A percentile compares a stretch with the other conserved stretches of the same genome.
Conservation (phyloP, 2,113 vertebrate genomes). For the Apteryx mantelli region DNA sequence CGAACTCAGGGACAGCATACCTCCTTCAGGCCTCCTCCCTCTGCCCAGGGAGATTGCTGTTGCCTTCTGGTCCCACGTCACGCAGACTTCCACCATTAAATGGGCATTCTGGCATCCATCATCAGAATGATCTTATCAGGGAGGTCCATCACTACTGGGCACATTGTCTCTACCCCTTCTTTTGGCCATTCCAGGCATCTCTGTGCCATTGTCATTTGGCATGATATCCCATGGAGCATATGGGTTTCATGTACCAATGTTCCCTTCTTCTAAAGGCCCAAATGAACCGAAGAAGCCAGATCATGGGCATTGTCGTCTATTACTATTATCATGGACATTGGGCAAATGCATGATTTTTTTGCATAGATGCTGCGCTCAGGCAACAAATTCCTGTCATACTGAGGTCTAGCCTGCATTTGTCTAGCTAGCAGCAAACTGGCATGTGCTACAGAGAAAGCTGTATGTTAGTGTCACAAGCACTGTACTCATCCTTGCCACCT, state of each 20-base stretch:
- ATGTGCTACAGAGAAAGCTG: neutral
- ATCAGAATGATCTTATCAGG: no score
- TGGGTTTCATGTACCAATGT: neutral
- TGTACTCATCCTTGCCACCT: neutral
- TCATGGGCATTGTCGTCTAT: neutral
- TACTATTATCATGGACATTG: neutral
- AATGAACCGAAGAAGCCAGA: neutral
- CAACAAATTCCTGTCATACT: neutral
- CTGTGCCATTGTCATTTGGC: neutral
- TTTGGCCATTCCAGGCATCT: no score
- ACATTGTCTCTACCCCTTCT: no score
- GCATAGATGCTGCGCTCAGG: neutral
- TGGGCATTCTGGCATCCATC: no score
- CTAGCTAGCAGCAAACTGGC: neutral
- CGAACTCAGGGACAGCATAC: no score
- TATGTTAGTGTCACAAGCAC: neutral
- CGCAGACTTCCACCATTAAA: no score
- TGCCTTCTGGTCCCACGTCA: no score
- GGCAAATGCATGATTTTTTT: neutral
- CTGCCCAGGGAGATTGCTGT: no score
- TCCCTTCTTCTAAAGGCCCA: neutral
- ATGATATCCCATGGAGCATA: fast-evolving
- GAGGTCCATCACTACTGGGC: no score
- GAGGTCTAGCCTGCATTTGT: neutral
- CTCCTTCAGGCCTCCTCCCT: no score